These are phyloP conservation scores for Drosophila quinaria DNA, from an alignment of 2,888 invertebrate genomes.

Conservation along the genomic window DNA sequence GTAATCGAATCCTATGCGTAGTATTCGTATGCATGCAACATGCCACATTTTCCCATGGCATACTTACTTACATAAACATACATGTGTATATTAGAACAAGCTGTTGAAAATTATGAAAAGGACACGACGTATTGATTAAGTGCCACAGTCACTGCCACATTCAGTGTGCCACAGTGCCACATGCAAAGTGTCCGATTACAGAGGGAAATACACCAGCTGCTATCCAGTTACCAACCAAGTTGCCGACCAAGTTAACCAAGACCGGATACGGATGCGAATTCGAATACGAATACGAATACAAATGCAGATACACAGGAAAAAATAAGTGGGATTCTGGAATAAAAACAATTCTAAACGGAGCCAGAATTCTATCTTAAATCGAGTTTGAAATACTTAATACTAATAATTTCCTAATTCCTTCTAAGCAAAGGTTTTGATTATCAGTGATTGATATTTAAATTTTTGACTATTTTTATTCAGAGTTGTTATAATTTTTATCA, in stretches of 20 bases:
- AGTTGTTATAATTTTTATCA: too few species aligned
- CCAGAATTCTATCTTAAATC: too few species aligned
- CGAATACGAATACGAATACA: conserved; percentile 24
- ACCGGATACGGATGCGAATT: conserved; percentile 70
- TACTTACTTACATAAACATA: too few species aligned
- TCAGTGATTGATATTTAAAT: too few species aligned
- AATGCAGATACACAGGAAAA: background rate
- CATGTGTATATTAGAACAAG: conserved; percentile 59
- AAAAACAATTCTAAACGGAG: too few species aligned
- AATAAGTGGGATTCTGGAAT: too few species aligned
- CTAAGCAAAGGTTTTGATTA: too few species aligned
- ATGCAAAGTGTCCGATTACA: conserved; percentile 72
- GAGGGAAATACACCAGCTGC: conserved; percentile 68
- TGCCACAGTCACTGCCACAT: conserved; percentile 16
- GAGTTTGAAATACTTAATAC: too few species aligned
- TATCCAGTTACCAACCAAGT: conserved; percentile 47
- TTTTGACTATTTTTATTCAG: too few species aligned
- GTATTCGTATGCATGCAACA: conserved; percentile 19
- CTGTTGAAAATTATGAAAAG: conserved; percentile 65
- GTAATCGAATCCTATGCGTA: conserved; percentile 51
- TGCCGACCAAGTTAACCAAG: conserved; percentile 1
- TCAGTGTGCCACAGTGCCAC: conserved; percentile 45
- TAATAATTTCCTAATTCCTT: too few species aligned
- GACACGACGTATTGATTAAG: conserved; percentile 48
- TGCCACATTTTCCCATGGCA: conserved; percentile 61